A percentile compares a stretch with the other conserved stretches of the same genome.
phyloP scores from a whole-genome alignment of 2,888 invertebrate species.

The Stratiomys singularior region DNA sequence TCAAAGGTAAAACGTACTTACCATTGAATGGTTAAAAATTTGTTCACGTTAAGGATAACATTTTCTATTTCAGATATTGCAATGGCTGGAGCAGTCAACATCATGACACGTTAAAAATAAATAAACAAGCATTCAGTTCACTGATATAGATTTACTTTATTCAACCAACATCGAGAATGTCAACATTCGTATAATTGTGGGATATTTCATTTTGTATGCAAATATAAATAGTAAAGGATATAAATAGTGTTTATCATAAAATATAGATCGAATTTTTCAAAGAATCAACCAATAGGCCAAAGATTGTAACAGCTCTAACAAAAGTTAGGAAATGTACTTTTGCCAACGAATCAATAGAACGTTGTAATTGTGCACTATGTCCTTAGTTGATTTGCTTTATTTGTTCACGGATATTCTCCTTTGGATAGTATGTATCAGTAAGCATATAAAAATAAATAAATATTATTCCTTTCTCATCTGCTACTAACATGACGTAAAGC shows the following conservation, averaged over 20 bases:
- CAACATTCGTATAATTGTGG: slow-evolving; percentile 46
- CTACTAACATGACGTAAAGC: neutral
- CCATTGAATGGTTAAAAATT: too few species aligned
- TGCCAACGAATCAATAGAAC: too few species aligned
- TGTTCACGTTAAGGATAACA: too few species aligned
- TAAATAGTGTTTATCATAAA: neutral
- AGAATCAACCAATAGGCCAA: too few species aligned
- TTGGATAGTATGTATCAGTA: slow-evolving; percentile 2
- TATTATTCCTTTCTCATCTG: neutral
- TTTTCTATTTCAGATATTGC: too few species aligned
- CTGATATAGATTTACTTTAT: slow-evolving; percentile 49
- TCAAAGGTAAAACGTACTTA: too few species aligned
- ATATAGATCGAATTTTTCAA: too few species aligned
- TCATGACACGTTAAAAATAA: neutral
- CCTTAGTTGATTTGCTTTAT: neutral
- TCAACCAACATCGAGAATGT: slow-evolving; percentile 51
- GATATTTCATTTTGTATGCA: slow-evolving; percentile 5
- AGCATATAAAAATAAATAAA: slow-evolving; percentile 47
- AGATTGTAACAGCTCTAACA: too few species aligned
- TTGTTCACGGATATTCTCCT: neutral
- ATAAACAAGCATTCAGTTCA: neutral
- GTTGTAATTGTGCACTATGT: neutral
- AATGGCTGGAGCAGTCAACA: too few species aligned
- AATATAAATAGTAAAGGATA: neutral
- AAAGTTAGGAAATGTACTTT: too few species aligned